These are phyloP conservation scores for Gymnoscopelus braueri DNA, from an alignment of 2,797 vertebrate genomes.

Conservation along the genomic window DNA sequence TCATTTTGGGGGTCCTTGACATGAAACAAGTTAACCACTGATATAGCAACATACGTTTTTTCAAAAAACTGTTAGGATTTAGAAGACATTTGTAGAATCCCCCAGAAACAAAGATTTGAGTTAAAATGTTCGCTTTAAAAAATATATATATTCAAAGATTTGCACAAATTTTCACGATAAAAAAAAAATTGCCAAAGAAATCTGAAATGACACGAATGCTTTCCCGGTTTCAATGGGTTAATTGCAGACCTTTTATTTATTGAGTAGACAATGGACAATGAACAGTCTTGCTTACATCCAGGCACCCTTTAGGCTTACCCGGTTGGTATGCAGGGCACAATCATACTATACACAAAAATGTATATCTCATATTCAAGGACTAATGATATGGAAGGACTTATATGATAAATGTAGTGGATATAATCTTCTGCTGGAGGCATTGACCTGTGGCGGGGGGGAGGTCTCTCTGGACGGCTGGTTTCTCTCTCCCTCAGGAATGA, in stretches of 20 bases:
- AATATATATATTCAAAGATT: too few species aligned
- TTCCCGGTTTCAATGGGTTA: too few species aligned
- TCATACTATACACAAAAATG: neutral
- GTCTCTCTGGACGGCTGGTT: neutral
- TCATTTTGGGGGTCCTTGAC: too few species aligned
- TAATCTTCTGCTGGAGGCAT: neutral
- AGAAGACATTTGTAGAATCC: too few species aligned
- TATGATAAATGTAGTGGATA: slow-evolving; percentile 9
- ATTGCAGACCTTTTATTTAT: slow-evolving; percentile 7
- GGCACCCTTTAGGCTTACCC: neutral
- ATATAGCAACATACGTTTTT: too few species aligned
- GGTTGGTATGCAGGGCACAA: neutral
- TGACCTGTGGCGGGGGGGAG: neutral
- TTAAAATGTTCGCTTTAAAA: too few species aligned
- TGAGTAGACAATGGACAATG: neutral
- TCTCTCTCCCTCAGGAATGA: slow-evolving; percentile 10
- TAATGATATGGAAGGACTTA: slow-evolving; percentile 17
- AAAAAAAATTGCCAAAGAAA: too few species aligned
- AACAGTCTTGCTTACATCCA: neutral
- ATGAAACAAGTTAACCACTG: too few species aligned
- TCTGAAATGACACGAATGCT: too few species aligned
- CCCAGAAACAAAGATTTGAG: too few species aligned
- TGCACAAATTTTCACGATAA: too few species aligned
- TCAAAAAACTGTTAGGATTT: too few species aligned
- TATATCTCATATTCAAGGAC: slow-evolving; percentile 2